Conservation (phyloP, 2,888 invertebrate genomes). For the Drosophila nigritarsus region DNA sequence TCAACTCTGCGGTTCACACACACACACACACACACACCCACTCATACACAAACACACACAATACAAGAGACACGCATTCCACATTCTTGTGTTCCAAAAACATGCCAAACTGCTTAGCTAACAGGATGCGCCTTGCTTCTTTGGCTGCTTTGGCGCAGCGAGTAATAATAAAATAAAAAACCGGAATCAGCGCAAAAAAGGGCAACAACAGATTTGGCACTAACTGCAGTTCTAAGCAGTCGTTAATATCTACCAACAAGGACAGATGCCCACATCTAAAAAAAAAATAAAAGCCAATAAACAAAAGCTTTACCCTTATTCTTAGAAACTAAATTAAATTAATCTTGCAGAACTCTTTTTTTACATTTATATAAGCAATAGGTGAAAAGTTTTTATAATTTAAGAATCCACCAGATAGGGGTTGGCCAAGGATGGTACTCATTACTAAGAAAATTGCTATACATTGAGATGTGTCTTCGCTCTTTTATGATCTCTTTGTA, state of each 20-base stretch:
- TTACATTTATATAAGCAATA: not conserved
- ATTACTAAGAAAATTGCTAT: not conserved
- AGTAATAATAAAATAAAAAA: slow-evolving; percentile 3
- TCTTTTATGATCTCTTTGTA: not conserved
- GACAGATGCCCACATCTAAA: slow-evolving; percentile 19
- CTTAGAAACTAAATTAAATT: not conserved
- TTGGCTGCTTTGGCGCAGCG: slow-evolving; percentile 33
- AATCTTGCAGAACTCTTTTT: not conserved
- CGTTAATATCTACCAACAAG: slow-evolving; percentile 54
- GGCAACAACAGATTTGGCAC: slow-evolving; percentile 39
- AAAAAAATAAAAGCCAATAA: not conserved
- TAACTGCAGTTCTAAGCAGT: slow-evolving; percentile 44
- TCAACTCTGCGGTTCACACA: slow-evolving; percentile 31
- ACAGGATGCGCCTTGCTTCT: slow-evolving; percentile 26
- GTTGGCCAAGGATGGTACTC: not conserved
- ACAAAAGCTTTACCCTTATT: not conserved
- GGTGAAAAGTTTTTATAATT: not conserved
- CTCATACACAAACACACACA: slow-evolving; percentile 13
- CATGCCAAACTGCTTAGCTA: slow-evolving; percentile 44
- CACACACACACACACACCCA: slow-evolving; percentile 25
- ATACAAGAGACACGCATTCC: slow-evolving; percentile 38
- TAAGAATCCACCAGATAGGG: not conserved
- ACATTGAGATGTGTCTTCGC: not conserved
- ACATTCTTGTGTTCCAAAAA: slow-evolving; percentile 28
- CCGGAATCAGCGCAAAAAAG: slow-evolving; percentile 15